Percentiles rank a stretch among this genome's conserved stretches.
phyloP scores from a whole-genome alignment of 2,113 vertebrate species.

The Indicator maculatus region DNA sequence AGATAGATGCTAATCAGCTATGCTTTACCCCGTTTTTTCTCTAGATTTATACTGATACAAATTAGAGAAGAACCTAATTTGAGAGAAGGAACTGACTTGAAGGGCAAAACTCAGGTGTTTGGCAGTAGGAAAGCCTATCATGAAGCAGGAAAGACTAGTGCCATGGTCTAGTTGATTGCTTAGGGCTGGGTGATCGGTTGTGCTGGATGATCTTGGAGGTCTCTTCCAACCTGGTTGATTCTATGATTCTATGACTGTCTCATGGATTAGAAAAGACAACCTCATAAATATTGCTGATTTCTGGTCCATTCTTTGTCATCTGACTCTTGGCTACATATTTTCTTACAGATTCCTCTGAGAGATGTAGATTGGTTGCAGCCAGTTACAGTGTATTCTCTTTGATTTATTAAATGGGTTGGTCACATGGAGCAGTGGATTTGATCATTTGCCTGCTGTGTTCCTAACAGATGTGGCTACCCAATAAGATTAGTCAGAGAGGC shows the following conservation, averaged over 20 bases:
- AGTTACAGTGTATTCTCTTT: not conserved
- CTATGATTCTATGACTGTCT: too few species aligned
- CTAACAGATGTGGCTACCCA: not conserved
- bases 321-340: not conserved
- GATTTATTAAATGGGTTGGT: not conserved
- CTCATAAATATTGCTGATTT: not conserved
- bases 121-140: not conserved
- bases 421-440: not conserved
- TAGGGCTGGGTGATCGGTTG: too few species aligned
- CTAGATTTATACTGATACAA: not conserved
- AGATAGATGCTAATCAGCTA: not conserved
- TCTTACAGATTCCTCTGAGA: not conserved
- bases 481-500: not conserved
- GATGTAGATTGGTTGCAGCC: not conserved
- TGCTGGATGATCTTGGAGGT: too few species aligned
- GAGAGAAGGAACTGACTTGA: not conserved
- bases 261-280: not conserved
- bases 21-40: not conserved
- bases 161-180: too few species aligned
- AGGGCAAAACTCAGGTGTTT: not conserved
- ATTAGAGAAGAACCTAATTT: not conserved
- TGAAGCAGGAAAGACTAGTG: not conserved
- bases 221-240: too few species aligned
- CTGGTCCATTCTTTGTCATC: not conserved
- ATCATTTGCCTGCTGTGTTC: not conserved